phyloP scores from a whole-genome alignment of 2,797 vertebrate genomes.

The Sebastes kiyomatsui region DNA sequence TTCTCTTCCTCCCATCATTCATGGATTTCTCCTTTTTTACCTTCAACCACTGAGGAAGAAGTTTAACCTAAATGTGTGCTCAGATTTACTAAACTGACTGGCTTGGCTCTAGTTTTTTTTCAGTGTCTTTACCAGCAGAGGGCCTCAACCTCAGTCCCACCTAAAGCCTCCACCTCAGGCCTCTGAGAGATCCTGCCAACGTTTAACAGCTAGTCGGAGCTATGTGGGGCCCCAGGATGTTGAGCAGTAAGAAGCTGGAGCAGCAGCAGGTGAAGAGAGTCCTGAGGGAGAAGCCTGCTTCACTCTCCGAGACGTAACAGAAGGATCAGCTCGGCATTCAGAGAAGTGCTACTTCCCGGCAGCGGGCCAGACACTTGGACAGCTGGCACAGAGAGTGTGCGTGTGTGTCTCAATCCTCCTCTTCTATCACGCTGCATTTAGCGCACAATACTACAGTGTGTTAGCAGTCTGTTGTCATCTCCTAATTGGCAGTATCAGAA shows the following conservation, averaged over 20 bases:
- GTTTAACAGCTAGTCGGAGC: conserved; percentile 52
- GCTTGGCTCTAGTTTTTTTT: neutral
- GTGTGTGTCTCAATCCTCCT: conserved; percentile 40
- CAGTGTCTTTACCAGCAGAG: conserved; percentile 3
- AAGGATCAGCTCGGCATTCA: conserved; percentile 72
- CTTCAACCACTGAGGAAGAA: neutral
- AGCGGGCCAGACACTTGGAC: conserved; percentile 67
- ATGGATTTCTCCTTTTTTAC: neutral
- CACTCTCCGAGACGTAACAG: conserved; percentile 63
- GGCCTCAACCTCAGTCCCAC: conserved; percentile 6
- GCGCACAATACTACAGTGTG: conserved; percentile 48
- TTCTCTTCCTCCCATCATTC: neutral
- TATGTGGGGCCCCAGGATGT: conserved; percentile 45
- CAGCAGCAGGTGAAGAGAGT: conserved; percentile 69
- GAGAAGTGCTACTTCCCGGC: conserved; percentile 73
- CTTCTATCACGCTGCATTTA: conserved; percentile 55
- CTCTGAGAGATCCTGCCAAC: conserved; percentile 50
- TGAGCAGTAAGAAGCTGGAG: conserved; percentile 45
- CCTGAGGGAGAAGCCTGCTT: conserved; percentile 63
- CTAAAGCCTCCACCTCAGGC: neutral
- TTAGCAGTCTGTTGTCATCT: conserved; percentile 62
- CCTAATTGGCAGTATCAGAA: conserved; percentile 46
- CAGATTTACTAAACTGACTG: neutral
- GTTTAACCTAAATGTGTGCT: neutral
- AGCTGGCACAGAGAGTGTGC: conserved; percentile 57